Conservation (phyloP, 2,888 invertebrate genomes). For the Lepidochitona cinerea region DNA sequence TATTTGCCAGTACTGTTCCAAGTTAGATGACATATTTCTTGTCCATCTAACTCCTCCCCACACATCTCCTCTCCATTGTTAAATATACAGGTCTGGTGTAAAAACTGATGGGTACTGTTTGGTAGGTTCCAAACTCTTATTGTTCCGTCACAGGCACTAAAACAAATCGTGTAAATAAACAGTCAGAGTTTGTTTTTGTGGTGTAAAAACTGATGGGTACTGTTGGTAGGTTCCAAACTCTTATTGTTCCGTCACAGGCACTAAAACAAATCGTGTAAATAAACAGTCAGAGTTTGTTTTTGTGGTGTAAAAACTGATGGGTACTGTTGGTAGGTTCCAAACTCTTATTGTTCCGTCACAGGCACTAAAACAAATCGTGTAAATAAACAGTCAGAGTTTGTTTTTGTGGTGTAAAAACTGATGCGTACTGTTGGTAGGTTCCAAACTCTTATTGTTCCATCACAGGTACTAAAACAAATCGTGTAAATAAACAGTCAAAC, state of each 20-base stretch:
- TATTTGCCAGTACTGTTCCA: conserved; percentile 75
- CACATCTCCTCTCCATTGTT: conserved; percentile 67
- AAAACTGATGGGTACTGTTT: conserved; percentile 67
- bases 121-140: conserved; percentile 75
- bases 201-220: not conserved
- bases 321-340: not conserved
- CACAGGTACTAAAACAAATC: conserved; percentile 12
- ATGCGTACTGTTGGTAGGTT: not conserved
- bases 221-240: not conserved
- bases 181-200: not conserved
- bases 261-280: conserved; percentile 10
- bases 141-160: conserved; percentile 77
- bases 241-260: not conserved
- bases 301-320: not conserved
- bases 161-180: conserved; percentile 19
- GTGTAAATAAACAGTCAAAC: not conserved
- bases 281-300: not conserved
- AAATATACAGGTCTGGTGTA: conserved; percentile 76
- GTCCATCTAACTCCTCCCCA: conserved; percentile 74
- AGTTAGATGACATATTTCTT: conserved; percentile 72
- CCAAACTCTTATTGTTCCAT: not conserved
- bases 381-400: not conserved
- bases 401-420: not conserved
- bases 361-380: conserved; percentile 10
- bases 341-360: not conserved